phyloP scores from a whole-genome alignment of 1,140 invertebrate species.

The honey bee (Apis mellifera) region DNA sequence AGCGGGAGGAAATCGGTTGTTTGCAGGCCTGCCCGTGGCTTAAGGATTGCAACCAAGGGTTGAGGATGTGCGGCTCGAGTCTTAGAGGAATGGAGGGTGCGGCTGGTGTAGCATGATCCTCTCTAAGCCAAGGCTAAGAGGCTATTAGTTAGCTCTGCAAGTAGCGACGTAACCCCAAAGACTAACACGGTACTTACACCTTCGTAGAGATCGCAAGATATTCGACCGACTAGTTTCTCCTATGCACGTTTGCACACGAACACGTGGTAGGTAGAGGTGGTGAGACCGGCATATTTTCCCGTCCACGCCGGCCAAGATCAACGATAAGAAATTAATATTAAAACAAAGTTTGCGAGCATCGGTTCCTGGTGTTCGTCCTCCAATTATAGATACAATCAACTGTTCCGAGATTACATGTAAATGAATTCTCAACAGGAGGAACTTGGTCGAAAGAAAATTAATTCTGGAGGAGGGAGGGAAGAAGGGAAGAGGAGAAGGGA shows the following conservation, averaged over 20 bases:
- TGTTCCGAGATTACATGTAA: conserved; percentile 9
- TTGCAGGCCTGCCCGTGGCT: conserved; percentile 53
- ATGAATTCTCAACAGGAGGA: conserved; percentile 1
- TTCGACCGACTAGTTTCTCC: conserved; percentile 55
- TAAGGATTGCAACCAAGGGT: conserved; percentile 62
- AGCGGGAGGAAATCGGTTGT: conserved; percentile 57
- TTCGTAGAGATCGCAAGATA: conserved; percentile 62
- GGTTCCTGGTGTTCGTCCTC: conserved; percentile 14
- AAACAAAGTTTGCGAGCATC: conserved; percentile 51
- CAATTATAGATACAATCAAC: conserved; percentile 46
- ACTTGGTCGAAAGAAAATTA: not conserved
- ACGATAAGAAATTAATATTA: conserved; percentile 64
- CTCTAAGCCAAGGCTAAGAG: conserved; percentile 75
- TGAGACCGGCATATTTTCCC: conserved; percentile 44
- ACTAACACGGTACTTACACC: conserved; percentile 73
- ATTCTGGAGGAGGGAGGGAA: not conserved
- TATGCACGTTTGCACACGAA: conserved; percentile 60
- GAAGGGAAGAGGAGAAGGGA: not conserved
- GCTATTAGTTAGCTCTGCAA: conserved; percentile 76
- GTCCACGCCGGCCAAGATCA: conserved; percentile 48
- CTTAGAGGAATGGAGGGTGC: conserved; percentile 61
- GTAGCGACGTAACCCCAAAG: conserved; percentile 72
- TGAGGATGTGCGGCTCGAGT: conserved; percentile 53
- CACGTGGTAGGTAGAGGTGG: conserved; percentile 31
- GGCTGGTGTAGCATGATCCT: conserved; percentile 71